Evolutionary conservation across 2,888 invertebrate genomes (phyloP), one percentile per base, ranked within the genome.

Genomic region (Spodoptera exigua): DNA sequence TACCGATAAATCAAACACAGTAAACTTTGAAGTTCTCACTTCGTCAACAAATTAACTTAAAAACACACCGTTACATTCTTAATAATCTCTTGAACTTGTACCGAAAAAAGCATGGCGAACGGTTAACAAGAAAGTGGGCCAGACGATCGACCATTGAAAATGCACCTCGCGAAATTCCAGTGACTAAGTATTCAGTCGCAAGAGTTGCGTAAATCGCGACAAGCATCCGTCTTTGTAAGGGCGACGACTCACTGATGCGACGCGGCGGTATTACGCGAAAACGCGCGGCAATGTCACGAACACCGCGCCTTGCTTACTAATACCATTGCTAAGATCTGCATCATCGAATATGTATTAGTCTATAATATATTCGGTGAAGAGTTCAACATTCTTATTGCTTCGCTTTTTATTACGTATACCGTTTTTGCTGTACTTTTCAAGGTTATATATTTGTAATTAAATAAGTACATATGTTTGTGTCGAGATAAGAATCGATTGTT

Each of bases 111-210:
- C 52, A 27, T 27, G 27, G 18, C 44, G 36, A 65, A 76, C 74
- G 62, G 80, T 79, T 77, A 77, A 27, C 56, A 44, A 21, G 51
- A 52, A 79, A 75, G 80, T 79, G 43, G 70, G 80, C 52, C 63
- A 59, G 44, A 32, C 18, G 51, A 44, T 57, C 39, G 12, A 35
- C 59, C 66, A 68, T 61, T 56, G n/a, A 70, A 65, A 66, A 59
- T 57, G 51, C 65, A 70, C 56, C 61, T 53, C 63, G 61, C 77
- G 37, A 63, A 74, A 79, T 74, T 74, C 78, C 78, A 75, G 68
- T 81, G 82, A 81, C 52, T 78, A 74, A 81, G 67, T 64, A 61
- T 32, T 37, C 44, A 72, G 61, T 60, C 37, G 49, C 69, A 71
- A 59, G 45, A 27, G 49, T 72, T 72, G 61, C 61, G 65, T 70